Conservation (phyloP, 2,113 vertebrate genomes). For the Fukomys damarensis region DNA sequence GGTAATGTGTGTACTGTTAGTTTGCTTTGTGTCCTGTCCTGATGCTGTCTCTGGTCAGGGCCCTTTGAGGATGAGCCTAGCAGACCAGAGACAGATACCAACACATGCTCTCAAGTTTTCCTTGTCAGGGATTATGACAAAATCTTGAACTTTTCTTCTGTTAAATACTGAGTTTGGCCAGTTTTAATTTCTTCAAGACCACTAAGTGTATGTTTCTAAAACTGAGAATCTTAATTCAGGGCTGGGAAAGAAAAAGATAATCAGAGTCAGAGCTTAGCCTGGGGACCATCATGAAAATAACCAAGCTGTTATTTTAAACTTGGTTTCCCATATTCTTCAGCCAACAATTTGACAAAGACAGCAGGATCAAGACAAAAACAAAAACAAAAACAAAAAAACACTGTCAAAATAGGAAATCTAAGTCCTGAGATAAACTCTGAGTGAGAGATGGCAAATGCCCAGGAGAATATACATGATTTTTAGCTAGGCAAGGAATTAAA, state of each 20-base stretch:
- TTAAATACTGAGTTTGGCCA: background rate
- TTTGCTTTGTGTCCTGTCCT: background rate
- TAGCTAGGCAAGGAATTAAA: background rate
- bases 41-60: background rate
- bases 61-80: background rate
- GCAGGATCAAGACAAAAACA: background rate
- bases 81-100: background rate
- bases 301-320: background rate
- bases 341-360: no score
- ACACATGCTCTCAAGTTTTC: background rate
- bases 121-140: background rate
- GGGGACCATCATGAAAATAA: background rate
- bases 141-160: background rate
- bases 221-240: background rate
- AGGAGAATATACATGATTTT: background rate
- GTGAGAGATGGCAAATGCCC: background rate
- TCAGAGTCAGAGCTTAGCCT: background rate
- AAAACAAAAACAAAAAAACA: no score
- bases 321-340: background rate
- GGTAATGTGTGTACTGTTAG: rapidly evolving
- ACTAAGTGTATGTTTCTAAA: background rate
- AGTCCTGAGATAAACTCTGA: no score
- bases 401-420: rapidly evolving
- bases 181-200: background rate
- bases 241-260: background rate